These are phyloP conservation scores for Anoplolepis gracilipes DNA, from an alignment of 1,140 invertebrate genomes.

Conservation along the genomic window DNA sequence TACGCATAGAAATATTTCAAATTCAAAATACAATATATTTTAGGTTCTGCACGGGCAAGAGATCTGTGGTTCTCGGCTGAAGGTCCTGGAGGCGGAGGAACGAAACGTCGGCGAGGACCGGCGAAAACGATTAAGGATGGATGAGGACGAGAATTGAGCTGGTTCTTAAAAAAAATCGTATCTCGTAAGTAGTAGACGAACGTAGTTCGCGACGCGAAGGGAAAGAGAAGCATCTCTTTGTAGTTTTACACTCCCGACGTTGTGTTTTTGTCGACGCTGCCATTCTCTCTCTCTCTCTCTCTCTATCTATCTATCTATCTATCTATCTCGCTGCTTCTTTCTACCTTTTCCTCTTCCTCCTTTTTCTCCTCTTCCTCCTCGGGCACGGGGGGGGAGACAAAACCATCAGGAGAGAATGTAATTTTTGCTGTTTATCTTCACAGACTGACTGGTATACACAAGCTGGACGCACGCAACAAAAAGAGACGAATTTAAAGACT, in stretches of 20 bases:
- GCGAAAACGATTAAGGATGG: constrained; percentile 86
- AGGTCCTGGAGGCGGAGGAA: constrained; percentile 96
- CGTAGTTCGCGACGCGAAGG: constrained; percentile 52
- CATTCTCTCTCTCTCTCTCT: constrained; percentile 27
- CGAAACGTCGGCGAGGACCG: constrained; percentile 86
- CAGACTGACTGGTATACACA: constrained; percentile 86
- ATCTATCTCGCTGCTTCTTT: constrained; percentile 40
- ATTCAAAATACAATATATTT: constrained; percentile 38
- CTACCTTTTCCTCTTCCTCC: background rate
- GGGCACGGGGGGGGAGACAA: constrained; percentile 49
- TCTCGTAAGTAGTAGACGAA: constrained; percentile 82
- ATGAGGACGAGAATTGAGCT: constrained; percentile 84
- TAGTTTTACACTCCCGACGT: constrained; percentile 70
- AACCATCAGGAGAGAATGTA: constrained; percentile 78
- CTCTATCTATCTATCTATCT: constrained; percentile 14
- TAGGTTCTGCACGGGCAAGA: constrained; percentile 93
- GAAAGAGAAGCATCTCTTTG: constrained; percentile 56
- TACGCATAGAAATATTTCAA: background rate
- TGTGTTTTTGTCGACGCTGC: constrained; percentile 70
- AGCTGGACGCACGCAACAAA: constrained; percentile 86
- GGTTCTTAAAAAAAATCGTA: constrained; percentile 69
- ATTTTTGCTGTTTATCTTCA: constrained; percentile 86
- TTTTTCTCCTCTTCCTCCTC: constrained; percentile 45
- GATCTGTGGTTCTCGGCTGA: constrained; percentile 92
- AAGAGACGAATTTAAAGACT: constrained; percentile 86